Conservation (phyloP, 2,797 vertebrate species). For the Gymnothorax javanicus region DNA sequence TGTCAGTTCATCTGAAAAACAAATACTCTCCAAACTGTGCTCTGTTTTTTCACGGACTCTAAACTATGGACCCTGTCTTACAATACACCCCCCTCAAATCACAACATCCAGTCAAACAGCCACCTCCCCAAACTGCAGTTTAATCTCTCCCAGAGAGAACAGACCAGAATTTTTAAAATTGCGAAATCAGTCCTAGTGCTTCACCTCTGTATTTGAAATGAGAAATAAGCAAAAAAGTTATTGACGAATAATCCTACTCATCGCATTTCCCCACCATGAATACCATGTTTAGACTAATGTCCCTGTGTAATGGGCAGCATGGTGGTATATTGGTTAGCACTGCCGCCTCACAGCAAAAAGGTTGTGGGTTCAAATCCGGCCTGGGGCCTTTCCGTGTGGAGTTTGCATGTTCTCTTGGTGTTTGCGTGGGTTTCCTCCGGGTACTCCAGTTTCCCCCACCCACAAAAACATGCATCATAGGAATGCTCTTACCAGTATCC, state of each 20-base stretch:
- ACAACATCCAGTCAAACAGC: background rate
- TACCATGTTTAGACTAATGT: background rate
- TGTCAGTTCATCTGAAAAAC: background rate
- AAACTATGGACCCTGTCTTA: background rate
- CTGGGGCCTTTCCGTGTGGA: too few species aligned
- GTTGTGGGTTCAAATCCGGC: too few species aligned
- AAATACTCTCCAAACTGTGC: background rate
- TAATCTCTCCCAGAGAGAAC: background rate
- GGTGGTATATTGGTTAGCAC: too few species aligned
- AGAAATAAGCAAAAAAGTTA: too few species aligned
- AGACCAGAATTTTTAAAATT: background rate
- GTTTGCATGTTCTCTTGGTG: too few species aligned
- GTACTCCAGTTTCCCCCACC: too few species aligned
- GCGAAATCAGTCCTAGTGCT: background rate
- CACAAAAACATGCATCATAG: too few species aligned
- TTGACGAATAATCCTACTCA: background rate
- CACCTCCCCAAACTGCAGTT: background rate
- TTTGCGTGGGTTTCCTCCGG: too few species aligned
- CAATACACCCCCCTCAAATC: background rate
- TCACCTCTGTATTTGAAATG: background rate
- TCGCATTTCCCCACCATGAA: background rate
- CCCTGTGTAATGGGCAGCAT: too few species aligned
- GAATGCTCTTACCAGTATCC: too few species aligned
- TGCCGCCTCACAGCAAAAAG: too few species aligned
- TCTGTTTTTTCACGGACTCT: conserved; percentile 3